These are phyloP conservation scores for Heterochromis multidens DNA, from an alignment of 2,113 vertebrate species.

Conservation along the genomic window DNA sequence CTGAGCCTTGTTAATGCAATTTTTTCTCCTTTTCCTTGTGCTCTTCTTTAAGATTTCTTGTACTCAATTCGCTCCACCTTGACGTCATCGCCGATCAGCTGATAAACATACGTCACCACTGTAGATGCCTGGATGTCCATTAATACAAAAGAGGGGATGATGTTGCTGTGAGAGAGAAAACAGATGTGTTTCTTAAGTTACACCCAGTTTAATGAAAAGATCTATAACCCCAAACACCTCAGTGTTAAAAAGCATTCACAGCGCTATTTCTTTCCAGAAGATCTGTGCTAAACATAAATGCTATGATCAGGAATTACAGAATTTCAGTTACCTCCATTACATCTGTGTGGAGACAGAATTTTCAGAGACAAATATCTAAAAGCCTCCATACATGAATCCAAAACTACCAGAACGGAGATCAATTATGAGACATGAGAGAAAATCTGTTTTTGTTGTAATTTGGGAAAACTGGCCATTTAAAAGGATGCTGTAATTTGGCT, in stretches of 20 bases:
- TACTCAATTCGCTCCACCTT: slow-evolving; percentile 99
- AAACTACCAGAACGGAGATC: not conserved
- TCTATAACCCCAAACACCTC: not conserved
- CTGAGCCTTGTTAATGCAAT: slow-evolving; percentile 18
- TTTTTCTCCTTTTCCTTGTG: not conserved
- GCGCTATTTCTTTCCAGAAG: not conserved
- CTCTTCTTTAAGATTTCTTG: slow-evolving; percentile 87
- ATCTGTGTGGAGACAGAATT: not conserved
- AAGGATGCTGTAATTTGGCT: not conserved
- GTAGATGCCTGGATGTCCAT: slow-evolving; percentile 99
- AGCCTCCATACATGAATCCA: not conserved
- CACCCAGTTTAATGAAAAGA: not conserved
- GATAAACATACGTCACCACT: slow-evolving; percentile 97
- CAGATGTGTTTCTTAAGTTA: not conserved
- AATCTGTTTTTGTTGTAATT: not conserved
- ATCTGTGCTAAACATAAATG: not conserved
- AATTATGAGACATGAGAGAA: not conserved
- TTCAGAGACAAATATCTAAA: not conserved
- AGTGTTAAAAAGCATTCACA: not conserved
- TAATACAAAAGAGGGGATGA: slow-evolving; percentile 97
- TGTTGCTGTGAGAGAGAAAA: slow-evolving; percentile 83
- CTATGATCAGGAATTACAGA: not conserved
- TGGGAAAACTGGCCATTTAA: not conserved
- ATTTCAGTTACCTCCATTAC: not conserved
- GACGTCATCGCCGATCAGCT: slow-evolving; percentile 96